Conservation (phyloP, 2,888 invertebrate genomes). For the Watsonalla cultraria region DNA sequence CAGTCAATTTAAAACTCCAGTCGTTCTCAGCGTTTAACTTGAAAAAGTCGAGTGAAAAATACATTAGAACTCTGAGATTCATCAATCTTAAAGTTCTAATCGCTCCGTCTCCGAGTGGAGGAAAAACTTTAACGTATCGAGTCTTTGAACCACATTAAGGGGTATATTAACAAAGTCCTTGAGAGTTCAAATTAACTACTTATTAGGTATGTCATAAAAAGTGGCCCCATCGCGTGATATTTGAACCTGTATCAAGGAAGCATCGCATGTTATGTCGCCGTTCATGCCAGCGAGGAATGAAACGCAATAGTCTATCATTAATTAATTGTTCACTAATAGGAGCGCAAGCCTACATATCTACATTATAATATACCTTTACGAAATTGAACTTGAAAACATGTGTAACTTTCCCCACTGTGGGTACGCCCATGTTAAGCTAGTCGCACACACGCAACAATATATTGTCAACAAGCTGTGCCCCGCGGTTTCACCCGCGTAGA, state of each 20-base stretch:
- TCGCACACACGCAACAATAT: too few species aligned
- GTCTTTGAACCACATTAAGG: constrained; percentile 4
- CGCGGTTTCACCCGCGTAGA: too few species aligned
- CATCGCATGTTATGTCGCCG: neutral
- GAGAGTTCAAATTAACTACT: neutral
- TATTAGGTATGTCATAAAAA: neutral
- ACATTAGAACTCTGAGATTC: constrained; percentile 44
- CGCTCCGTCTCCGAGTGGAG: constrained; percentile 40
- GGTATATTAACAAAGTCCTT: constrained; percentile 1
- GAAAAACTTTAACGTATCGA: constrained; percentile 28
- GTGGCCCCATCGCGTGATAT: neutral
- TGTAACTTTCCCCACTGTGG: too few species aligned
- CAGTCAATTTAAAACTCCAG: constrained; percentile 37
- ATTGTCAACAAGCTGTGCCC: too few species aligned
- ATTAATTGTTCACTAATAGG: neutral
- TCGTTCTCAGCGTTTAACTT: constrained; percentile 22
- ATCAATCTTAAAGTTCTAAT: constrained; percentile 67
- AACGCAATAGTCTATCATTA: neutral
- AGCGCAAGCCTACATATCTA: neutral
- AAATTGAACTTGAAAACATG: too few species aligned
- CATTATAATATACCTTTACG: too few species aligned
- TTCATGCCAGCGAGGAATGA: neutral
- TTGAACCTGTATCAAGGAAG: neutral
- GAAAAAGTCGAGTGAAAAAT: constrained; percentile 32
- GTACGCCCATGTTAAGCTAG: too few species aligned